Evolutionary conservation across 2,113 vertebrate genomes (phyloP).

Genomic region (Proteles cristata): DNA sequence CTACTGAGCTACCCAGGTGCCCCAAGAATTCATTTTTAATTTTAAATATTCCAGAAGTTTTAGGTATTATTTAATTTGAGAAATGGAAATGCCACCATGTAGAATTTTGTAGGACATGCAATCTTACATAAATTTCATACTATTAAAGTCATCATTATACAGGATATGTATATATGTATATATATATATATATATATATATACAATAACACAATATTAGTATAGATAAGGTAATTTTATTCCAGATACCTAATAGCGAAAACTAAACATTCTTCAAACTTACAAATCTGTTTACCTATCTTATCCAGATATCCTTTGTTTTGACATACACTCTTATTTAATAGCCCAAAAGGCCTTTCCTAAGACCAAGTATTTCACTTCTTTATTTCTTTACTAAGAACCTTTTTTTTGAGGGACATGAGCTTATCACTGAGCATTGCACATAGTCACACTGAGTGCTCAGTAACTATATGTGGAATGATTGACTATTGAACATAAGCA

Average conservation of each 20-base stretch:
- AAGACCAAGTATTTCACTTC: neutral
- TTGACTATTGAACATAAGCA: neutral
- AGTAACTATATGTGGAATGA: neutral
- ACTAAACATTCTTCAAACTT: neutral
- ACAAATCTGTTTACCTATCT: neutral
- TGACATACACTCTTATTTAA: neutral
- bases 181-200: slow-evolving; percentile 1
- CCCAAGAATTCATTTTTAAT: neutral
- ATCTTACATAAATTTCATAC: neutral
- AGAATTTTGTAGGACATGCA: neutral
- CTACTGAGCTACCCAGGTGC: too few relatives aligned
- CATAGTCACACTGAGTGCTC: neutral
- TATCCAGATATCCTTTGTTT: neutral
- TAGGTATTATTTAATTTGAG: neutral
- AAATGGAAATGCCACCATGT: neutral
- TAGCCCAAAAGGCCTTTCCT: neutral
- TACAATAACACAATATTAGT: neutral
- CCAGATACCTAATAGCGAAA: neutral
- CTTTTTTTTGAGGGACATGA: neutral
- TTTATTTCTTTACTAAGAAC: neutral
- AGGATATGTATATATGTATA: neutral
- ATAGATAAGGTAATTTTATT: neutral
- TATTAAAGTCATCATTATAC: neutral
- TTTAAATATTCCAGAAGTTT: neutral
- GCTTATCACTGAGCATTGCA: neutral